Evolutionary conservation across 2,888 invertebrate species (phyloP).

Genomic region (Cantharis nigra): DNA sequence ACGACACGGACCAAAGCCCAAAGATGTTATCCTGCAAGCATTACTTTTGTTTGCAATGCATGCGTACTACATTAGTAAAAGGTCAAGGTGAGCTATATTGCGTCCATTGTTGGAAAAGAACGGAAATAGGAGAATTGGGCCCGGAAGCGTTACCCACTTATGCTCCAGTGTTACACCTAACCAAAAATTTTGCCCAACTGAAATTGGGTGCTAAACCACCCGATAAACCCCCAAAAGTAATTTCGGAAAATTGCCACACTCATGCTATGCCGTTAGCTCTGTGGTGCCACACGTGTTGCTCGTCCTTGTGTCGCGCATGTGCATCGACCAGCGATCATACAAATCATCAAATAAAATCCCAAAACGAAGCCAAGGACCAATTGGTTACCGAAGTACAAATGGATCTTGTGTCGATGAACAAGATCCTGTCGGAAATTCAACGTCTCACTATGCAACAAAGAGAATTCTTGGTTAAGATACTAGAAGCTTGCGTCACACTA

Average conservation of each 20-base stretch:
- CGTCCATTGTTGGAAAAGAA: slow-evolving; percentile 75
- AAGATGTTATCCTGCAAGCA: slow-evolving; percentile 77
- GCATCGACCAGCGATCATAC: slow-evolving; percentile 68
- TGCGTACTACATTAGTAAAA: slow-evolving; percentile 69
- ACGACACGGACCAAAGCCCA: slow-evolving; percentile 72
- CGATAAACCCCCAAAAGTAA: slow-evolving; percentile 54
- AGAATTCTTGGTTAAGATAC: slow-evolving; percentile 71
- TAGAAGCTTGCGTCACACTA: slow-evolving; percentile 74
- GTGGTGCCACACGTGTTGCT: slow-evolving; percentile 72
- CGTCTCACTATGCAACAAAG: slow-evolving; percentile 72
- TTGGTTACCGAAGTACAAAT: slow-evolving; percentile 68
- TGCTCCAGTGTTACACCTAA: slow-evolving; percentile 68
- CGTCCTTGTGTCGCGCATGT: slow-evolving; percentile 69
- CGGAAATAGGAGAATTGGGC: slow-evolving; percentile 69
- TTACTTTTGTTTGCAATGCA: slow-evolving; percentile 77
- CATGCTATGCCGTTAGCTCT: slow-evolving; percentile 74
- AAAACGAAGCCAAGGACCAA: slow-evolving; percentile 69
- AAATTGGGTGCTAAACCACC: slow-evolving; percentile 58
- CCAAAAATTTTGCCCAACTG: slow-evolving; percentile 66
- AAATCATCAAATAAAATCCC: slow-evolving; percentile 70
- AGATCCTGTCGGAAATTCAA: slow-evolving; percentile 71
- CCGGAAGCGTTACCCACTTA: slow-evolving; percentile 72
- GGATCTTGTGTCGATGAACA: slow-evolving; percentile 70
- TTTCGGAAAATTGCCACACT: slow-evolving; percentile 69
- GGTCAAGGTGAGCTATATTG: slow-evolving; percentile 69